Conservation (phyloP, 2,797 vertebrate genomes). For the Melanotaenia boesemani region DNA sequence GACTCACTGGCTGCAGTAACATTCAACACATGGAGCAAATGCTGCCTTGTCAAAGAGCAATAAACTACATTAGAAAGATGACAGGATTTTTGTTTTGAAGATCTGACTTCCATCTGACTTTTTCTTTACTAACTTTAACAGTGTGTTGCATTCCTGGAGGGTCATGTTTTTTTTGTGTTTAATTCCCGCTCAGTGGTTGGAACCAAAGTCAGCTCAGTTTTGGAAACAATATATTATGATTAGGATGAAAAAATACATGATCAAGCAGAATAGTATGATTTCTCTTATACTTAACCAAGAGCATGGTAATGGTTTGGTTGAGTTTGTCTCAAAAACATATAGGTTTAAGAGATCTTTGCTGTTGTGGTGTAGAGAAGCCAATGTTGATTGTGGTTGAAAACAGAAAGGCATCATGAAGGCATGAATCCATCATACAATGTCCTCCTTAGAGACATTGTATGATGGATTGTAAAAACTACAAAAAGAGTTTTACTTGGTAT, state of each 20-base stretch:
- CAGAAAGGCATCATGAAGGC: no score
- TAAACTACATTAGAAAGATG: neutral
- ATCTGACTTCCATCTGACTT: neutral
- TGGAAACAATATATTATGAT: neutral
- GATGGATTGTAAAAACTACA: no score
- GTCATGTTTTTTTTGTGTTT: neutral
- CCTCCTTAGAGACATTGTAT: no score
- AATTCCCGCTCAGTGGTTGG: neutral
- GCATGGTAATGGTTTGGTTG: neutral
- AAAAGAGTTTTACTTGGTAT: no score
- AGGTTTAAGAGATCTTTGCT: neutral
- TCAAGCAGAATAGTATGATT: neutral
- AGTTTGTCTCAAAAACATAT: neutral
- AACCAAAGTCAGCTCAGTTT: neutral
- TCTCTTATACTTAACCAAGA: neutral
- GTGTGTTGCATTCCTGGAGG: neutral
- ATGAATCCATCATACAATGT: neutral
- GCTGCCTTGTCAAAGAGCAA: neutral
- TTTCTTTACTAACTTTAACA: neutral
- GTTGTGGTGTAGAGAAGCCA: neutral
- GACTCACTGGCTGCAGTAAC: neutral
- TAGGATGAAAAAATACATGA: neutral
- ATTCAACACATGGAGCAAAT: neutral
- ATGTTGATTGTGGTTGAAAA: slow-evolving; percentile 5
- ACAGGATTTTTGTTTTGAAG: neutral